Percentiles rank a stretch among this genome's conserved stretches.
These are phyloP conservation scores for Melanotaenia pygmaea DNA, from an alignment of 2,797 vertebrate species.

Conservation along the genomic window DNA sequence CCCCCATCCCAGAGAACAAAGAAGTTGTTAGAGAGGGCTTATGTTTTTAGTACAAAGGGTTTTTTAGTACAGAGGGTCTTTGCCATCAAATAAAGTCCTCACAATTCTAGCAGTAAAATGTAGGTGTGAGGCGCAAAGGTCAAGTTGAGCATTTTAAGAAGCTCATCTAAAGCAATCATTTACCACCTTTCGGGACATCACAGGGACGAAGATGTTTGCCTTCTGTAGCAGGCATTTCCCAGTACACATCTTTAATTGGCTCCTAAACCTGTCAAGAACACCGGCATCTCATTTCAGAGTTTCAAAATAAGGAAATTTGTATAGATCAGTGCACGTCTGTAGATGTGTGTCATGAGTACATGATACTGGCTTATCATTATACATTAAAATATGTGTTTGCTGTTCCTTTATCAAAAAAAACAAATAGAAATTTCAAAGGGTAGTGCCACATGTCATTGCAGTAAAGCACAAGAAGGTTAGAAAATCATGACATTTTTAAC, in stretches of 20 bases:
- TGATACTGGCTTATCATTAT: background rate
- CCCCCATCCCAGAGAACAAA: background rate
- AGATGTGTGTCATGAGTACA: constrained; percentile 3
- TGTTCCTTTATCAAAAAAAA: constrained; percentile 8
- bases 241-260: background rate
- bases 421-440: background rate
- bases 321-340: background rate
- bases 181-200: constrained; percentile 29
- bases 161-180: constrained; percentile 33
- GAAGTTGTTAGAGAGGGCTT: background rate
- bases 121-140: constrained; percentile 28
- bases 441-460: background rate
- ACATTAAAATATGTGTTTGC: background rate
- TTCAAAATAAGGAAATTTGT: background rate
- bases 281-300: background rate
- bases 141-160: constrained; percentile 40
- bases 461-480: background rate
- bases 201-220: constrained; percentile 18
- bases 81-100: constrained; percentile 12
- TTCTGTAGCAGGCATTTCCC: background rate
- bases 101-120: constrained; percentile 18
- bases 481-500: background rate
- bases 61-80: background rate
- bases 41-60: constrained; percentile 17
- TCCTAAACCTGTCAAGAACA: constrained; percentile 6